phyloP scores from a whole-genome alignment of 2,113 vertebrate genomes.

The Carlito syrichta region DNA sequence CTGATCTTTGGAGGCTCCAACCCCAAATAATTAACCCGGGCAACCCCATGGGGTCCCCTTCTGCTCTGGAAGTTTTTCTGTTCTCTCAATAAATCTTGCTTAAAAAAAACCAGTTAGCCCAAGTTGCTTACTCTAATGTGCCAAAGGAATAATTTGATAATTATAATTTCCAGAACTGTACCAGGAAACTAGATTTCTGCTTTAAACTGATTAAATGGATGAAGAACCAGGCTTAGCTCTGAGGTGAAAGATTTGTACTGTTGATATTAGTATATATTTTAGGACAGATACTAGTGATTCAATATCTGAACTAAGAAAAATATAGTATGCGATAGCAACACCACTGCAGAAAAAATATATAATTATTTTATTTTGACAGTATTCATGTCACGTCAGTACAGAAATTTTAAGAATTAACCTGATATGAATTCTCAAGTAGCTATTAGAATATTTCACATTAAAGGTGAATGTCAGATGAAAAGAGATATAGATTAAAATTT shows the following conservation, averaged over 20 bases:
- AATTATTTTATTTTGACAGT: background rate
- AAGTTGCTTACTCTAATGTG: background rate
- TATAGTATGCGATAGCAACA: background rate
- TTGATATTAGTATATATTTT: background rate
- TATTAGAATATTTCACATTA: background rate
- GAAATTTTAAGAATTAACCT: background rate
- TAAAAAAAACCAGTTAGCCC: too few relatives aligned
- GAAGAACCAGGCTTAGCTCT: background rate
- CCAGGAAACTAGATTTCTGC: background rate
- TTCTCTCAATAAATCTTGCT: too few relatives aligned
- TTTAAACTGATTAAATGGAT: background rate
- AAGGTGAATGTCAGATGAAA: background rate
- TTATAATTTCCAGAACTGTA: background rate
- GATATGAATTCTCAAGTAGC: background rate
- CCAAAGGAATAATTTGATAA: background rate
- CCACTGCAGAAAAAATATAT: background rate
- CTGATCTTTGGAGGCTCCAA: background rate
- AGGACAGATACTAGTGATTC: background rate
- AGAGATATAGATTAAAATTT: background rate
- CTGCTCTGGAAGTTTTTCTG: too few relatives aligned
- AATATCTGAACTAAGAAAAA: background rate
- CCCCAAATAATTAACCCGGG: background rate
- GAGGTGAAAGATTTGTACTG: background rate
- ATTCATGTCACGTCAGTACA: background rate
- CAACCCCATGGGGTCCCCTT: too few relatives aligned